A percentile compares a stretch with the other conserved stretches of the same genome.
phyloP scores from a whole-genome alignment of 2,888 invertebrate genomes.

The Beris morrisii region DNA sequence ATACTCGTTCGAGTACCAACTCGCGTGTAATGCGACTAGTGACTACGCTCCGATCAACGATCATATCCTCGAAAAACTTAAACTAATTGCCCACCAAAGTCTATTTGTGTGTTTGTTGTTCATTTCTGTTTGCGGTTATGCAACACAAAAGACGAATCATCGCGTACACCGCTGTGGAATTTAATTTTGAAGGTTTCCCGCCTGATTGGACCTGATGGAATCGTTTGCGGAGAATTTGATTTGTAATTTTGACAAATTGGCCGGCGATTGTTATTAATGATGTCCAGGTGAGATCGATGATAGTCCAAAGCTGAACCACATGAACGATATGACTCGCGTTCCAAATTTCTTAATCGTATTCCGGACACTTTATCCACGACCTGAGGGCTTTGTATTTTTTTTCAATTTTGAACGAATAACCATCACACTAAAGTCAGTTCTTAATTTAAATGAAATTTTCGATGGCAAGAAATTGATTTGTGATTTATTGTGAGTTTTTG shows the following conservation, averaged over 20 bases:
- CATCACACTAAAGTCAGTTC: too few relatives aligned
- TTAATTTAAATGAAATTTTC: too few relatives aligned
- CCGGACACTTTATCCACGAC: conserved; percentile 22
- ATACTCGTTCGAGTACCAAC: not conserved
- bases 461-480: too few relatives aligned
- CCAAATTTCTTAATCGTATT: conserved; percentile 21
- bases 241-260: conserved; percentile 40
- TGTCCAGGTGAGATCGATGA: conserved; percentile 30
- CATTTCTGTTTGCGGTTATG: not conserved
- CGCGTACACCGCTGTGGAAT: conserved; percentile 24
- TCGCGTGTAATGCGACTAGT: not conserved
- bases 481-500: too few relatives aligned
- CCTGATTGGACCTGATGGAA: conserved; percentile 21
- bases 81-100: conserved; percentile 14
- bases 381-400: conserved; percentile 1
- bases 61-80: conserved; percentile 14
- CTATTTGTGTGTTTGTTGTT: not conserved
- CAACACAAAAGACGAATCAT: conserved; percentile 1
- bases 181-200: conserved; percentile 31
- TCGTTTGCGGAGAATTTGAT: conserved; percentile 33
- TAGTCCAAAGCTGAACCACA: conserved; percentile 20
- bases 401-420: too few relatives aligned
- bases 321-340: conserved; percentile 4
- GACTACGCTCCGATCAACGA: not conserved
- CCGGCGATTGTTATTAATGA: conserved; percentile 38